These are phyloP conservation scores for Euura saliciscinereae DNA, from an alignment of 1,140 invertebrate genomes.

Conservation along the genomic window DNA sequence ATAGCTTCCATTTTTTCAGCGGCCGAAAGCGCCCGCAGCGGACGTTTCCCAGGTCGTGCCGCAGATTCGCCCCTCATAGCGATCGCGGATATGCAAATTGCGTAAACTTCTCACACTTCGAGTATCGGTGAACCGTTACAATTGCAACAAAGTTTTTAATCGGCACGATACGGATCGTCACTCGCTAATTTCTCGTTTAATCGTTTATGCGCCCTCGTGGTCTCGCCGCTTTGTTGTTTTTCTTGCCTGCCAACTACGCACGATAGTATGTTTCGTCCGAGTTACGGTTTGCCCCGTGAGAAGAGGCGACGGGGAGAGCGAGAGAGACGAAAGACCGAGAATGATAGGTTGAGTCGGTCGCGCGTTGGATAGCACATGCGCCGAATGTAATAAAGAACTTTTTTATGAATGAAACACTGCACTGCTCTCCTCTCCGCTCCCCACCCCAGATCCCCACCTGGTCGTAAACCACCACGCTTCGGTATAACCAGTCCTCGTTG, in stretches of 20 bases:
- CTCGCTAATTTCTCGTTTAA: too few relatives aligned
- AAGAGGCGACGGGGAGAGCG: neutral
- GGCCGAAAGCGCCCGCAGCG: conserved; percentile 71
- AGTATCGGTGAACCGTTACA: too few relatives aligned
- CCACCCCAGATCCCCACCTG: neutral
- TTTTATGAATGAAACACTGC: conserved; percentile 59
- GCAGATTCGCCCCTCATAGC: conserved; percentile 40
- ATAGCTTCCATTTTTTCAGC: conserved; percentile 81
- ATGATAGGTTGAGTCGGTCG: neutral
- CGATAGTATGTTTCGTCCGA: neutral
- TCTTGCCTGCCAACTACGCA: neutral
- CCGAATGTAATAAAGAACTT: conserved; percentile 60
- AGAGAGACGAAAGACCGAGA: neutral
- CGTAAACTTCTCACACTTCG: too few relatives aligned
- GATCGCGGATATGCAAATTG: conserved; percentile 1
- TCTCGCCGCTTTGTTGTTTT: too few relatives aligned
- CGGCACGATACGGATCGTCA: too few relatives aligned
- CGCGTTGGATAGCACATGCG: conserved; percentile 55
- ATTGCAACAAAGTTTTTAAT: too few relatives aligned
- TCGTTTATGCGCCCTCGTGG: too few relatives aligned
- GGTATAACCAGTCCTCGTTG: conserved; percentile 42
- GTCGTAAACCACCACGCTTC: conserved; percentile 17
- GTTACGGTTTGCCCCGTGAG: neutral
- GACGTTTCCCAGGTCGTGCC: conserved; percentile 67
- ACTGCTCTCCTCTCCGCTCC: neutral